Evolutionary conservation across 2,797 vertebrate genomes (phyloP), one percentile per base, ranked within the genome.

Genomic region (Brotula barbata): DNA sequence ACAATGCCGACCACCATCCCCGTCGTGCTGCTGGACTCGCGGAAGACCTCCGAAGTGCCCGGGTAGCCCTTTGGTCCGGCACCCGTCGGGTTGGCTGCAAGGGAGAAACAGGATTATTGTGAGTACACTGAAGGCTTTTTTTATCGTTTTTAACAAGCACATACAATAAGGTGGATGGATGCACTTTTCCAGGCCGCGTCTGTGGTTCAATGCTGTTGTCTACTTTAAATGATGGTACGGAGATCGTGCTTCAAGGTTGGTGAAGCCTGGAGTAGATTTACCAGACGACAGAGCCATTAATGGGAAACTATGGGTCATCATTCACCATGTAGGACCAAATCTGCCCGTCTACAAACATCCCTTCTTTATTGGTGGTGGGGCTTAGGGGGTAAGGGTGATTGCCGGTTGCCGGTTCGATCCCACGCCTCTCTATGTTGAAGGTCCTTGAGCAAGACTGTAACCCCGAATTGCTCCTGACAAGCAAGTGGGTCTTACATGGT

Each of bases 1-100:
- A 99, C 96, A 91, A 99, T 99, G 91, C 97, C 97, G 94, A 99
- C 95, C 95, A 99, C 97, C 97, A 99, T 99, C 91, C 97, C 97
- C 82, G 97, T 99, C 88, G 97, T 99, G 90, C 95, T 98, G 97
- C 97, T 98, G 88, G 97, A 98, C 94, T 99, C 96, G 70, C 95
- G 97, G 93, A 98, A 94, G 93, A 98, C 96, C 93, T 98, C 97
- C 90, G 96, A 96, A 92, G 95, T 92, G 44, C 92, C 95, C 0
- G 95, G 93, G 69, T 92, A 94, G 69, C 91, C 91, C 62, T 94
- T 91, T 1, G 94, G 88, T 2, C 93, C 94, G 3, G 92, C 88
- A 49, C 93, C 92, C 7, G 96, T 98, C 3, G 97, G 97, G 82
- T 95, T 96, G 68, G 95, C 97, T 99, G 89, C 77, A 76, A 82